Base-by-base conservation (phyloP, 2,113 vertebrate genomes). In the Corythornis madagascariensis region DNA sequence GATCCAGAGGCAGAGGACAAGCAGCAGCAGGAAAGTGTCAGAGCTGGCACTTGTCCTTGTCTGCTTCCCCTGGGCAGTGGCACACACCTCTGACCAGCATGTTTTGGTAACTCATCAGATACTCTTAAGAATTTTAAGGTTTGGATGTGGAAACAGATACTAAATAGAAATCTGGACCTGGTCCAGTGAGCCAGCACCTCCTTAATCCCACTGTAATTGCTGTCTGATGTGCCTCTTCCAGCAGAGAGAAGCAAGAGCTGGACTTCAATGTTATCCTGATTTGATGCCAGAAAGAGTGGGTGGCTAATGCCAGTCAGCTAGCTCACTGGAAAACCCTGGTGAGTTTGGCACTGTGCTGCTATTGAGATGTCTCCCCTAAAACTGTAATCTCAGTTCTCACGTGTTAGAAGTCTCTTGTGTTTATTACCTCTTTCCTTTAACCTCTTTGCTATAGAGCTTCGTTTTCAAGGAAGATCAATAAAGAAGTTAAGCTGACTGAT, bases 391-490 rank as follows among this genome's bases (percentile, higher is more conserved):
- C 83, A 19, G 42, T 67, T 86, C 57, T 73, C 72, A n/a, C 3
- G 2, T 53, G 22, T 59, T 83, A 29, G 15, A 65, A 86, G 47
- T 31, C 33, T 74, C 70, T 64, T 2, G 2, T 75, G 66, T 81
- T 93, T 84, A 76, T 87, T 47, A 35, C 40, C 57, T 64, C 4
- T 69, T 87, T 73, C 31, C 42, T 42, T 78, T 42, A 78, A 78
- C 81, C 43, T 67, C 57, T 74, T 74, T 74, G 47, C 52, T 61
- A 22, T 8, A 70, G 35, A 1, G 1, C 38, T 86, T 73, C 1
- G 0, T 75, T 91, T 81, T 55, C 73, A 91, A 31, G 70, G 74
- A 81, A 89, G 84, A 81, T 89, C 87, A 87, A 74, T 92, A 78
- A 65, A 26, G 61, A 72, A 78, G 55, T 83, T 73, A 77, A 77